Evolutionary conservation across 2,113 vertebrate species (phyloP).

Genomic region (Phycodurus eques): DNA sequence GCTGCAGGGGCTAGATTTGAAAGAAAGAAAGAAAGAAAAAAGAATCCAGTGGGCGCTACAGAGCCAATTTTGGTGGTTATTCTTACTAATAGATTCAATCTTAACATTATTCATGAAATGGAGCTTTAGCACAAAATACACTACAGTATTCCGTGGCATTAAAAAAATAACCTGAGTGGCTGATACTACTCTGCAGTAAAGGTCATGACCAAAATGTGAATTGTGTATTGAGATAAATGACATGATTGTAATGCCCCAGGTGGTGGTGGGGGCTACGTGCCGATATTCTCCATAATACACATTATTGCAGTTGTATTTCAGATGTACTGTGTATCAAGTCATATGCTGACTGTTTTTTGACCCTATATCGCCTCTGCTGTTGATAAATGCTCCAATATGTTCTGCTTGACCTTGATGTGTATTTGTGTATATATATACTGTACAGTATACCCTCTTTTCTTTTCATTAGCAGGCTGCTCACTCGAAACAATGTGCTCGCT

Average conservation of each 20-base stretch:
- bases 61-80: too few species aligned
- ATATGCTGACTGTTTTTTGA: constrained; percentile 23
- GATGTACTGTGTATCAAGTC: constrained; percentile 34
- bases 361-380: constrained; percentile 27
- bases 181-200: constrained; percentile 56
- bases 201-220: constrained; percentile 71
- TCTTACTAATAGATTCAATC: too few species aligned
- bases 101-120: too few species aligned
- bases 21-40: too few species aligned
- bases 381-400: constrained; percentile 18
- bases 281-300: constrained; percentile 45
- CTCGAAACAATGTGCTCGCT: neutral
- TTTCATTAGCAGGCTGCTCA: constrained; percentile 10
- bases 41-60: too few species aligned
- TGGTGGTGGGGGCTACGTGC: constrained; percentile 21
- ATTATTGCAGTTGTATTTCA: constrained; percentile 44
- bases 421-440: constrained; percentile 10
- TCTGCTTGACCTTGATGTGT: constrained; percentile 33
- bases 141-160: constrained; percentile 27
- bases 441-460: constrained; percentile 13
- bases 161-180: constrained; percentile 56
- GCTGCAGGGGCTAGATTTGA: too few species aligned
- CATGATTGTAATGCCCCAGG: constrained; percentile 34
- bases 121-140: neutral
- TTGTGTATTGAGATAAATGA: constrained; percentile 70